These are phyloP conservation scores for Melanotaenia pygmaea DNA, from an alignment of 2,797 vertebrate genomes.

Conservation along the genomic window DNA sequence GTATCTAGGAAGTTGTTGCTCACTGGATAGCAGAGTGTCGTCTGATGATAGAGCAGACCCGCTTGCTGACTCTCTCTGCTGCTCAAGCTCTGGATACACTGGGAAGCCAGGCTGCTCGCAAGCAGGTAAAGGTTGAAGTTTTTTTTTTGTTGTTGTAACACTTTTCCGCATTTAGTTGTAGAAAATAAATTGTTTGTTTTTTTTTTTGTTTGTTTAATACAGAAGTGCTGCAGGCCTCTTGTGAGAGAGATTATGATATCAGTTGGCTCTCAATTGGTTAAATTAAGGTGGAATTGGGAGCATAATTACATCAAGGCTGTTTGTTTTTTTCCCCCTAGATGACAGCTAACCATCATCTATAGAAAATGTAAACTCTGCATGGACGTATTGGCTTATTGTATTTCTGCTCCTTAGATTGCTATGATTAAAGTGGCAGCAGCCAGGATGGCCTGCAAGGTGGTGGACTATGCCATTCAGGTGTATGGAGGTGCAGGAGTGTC, in stretches of 20 bases:
- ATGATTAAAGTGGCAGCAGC: constrained; percentile 94
- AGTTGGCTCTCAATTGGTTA: too few relatives aligned
- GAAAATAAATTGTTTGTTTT: not conserved
- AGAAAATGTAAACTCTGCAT: not conserved
- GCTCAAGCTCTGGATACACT: constrained; percentile 85
- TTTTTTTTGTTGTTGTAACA: not conserved
- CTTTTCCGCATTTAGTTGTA: not conserved
- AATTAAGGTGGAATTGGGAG: not conserved
- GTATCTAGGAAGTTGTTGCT: constrained; percentile 88
- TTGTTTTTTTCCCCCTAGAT: too few relatives aligned
- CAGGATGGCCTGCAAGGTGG: constrained; percentile 87
- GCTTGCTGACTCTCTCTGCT: constrained; percentile 88
- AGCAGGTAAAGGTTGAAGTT: constrained; percentile 80
- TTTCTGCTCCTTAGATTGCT: constrained; percentile 83
- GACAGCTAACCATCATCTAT: too few relatives aligned
- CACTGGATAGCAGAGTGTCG: constrained; percentile 95
- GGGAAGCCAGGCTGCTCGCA: constrained; percentile 86
- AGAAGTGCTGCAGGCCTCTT: too few relatives aligned
- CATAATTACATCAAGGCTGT: not conserved
- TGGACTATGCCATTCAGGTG: constrained; percentile 91
- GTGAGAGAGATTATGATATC: too few relatives aligned
- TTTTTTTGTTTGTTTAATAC: too few relatives aligned
- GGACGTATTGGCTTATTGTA: not conserved
- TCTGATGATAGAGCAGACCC: constrained; percentile 90
- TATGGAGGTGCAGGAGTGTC: constrained; percentile 90